phyloP scores from a whole-genome alignment of 2,797 vertebrate species.

The Balearica regulorum region DNA sequence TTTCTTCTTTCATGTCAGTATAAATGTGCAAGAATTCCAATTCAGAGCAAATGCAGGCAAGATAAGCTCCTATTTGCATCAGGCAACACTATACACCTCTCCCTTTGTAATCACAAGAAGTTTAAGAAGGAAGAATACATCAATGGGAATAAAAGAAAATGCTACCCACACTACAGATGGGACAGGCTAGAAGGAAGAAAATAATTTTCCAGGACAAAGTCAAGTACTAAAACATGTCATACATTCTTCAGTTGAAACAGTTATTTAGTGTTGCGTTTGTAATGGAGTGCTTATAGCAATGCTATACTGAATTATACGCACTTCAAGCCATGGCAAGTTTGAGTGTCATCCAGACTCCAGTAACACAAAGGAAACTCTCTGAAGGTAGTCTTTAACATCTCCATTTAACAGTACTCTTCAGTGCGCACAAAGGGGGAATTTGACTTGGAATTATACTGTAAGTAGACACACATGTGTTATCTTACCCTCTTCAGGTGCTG shows the following conservation, averaged over 20 bases:
- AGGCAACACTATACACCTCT: background rate
- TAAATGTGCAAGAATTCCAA: background rate
- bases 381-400: background rate
- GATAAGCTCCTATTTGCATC: background rate
- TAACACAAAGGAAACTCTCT: background rate
- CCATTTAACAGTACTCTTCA: background rate
- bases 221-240: background rate
- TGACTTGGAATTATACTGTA: background rate
- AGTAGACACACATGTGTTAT: background rate
- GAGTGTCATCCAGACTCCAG: background rate
- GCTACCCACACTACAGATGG: background rate
- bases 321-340: background rate
- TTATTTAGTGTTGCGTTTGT: background rate
- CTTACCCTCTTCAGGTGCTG: slow-evolving; percentile 96
- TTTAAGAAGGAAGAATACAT: background rate
- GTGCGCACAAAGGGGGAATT: background rate
- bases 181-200: background rate
- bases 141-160: background rate
- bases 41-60: background rate
- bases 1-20: background rate
- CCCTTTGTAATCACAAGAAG: background rate
- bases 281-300: background rate
- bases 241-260: background rate
- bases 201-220: background rate
- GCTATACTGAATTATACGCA: background rate